Evolutionary conservation across 2,113 vertebrate species (phyloP), one percentile per base, ranked within the genome.

Genomic region (Tympanuchus pallidicinctus): DNA sequence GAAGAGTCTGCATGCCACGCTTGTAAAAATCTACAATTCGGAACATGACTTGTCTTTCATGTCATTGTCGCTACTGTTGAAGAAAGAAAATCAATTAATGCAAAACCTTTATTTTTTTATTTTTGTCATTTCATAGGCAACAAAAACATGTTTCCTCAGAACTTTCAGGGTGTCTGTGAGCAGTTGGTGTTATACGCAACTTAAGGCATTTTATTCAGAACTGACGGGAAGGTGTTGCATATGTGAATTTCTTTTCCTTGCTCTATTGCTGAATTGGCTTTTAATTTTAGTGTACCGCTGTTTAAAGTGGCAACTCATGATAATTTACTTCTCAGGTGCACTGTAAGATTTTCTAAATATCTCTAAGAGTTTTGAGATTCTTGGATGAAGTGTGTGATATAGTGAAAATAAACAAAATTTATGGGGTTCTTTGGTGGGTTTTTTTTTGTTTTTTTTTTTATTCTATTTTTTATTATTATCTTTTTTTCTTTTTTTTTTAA

Each of bases 281-380:
- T 94, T 78, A 43, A 84, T 94, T 96, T 89, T 81, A 72, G 30
- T 45, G 32, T 60, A 65, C 48, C 30, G 13, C 13, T 76, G 74
- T 69, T n/a, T 73, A 90, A 96, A 94, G 40, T 79, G 63, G 59
- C 28, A 88, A 60, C 50, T 59, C 59, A 45, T 75, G 77, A 59
- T 73, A 79, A 93, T 79, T 93, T 82, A 11, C 66, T 70, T 94
- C 36, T 56, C 66, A 15, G 45, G 67, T 72, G 10, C 65, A n/a
- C 48, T 88, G 20, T 27, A 70, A 78, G 30, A 40, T 75, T 92
- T 89, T 66, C 45, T 66, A 90, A 92, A 95, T 84, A 89, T 89
- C 90, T 92, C 64, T 50, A 79, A 90, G 80, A 75, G 52, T 74
- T 95, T 96, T 84, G 61, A 84, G 48, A 89, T 82, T 59, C 36